Conservation (phyloP, 2,888 invertebrate genomes). For the Bursaphelenchus okinawaensis region DNA sequence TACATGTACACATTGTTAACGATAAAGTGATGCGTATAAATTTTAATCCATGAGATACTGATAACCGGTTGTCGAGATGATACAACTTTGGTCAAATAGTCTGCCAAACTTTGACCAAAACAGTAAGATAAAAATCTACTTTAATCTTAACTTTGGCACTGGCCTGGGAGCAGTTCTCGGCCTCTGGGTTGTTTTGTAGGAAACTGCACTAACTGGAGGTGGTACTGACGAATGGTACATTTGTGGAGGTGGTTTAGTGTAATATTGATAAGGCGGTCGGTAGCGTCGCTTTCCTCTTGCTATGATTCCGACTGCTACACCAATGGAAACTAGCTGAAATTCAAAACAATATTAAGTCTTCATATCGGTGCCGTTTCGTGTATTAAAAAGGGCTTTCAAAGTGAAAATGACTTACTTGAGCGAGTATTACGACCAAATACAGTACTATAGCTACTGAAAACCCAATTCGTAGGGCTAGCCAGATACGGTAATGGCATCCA, state of each 20-base stretch:
- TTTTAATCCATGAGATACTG: too few relatives aligned
- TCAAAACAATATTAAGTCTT: too few relatives aligned
- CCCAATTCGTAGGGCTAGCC: slow-evolving; percentile 49
- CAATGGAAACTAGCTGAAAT: background rate
- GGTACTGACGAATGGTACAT: background rate
- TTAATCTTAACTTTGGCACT: background rate
- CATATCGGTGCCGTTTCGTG: too few relatives aligned
- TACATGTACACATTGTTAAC: too few relatives aligned
- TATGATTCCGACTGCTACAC: background rate
- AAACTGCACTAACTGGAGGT: background rate
- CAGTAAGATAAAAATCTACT: background rate
- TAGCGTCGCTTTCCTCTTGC: background rate
- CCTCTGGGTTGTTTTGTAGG: background rate
- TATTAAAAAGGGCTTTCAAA: too few relatives aligned
- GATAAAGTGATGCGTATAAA: too few relatives aligned
- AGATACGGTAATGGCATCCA: slow-evolving; percentile 54
- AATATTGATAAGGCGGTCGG: background rate
- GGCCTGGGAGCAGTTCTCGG: background rate
- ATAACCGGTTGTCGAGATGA: too few relatives aligned
- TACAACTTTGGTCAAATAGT: too few relatives aligned
- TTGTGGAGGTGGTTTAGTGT: background rate
- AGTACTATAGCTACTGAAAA: slow-evolving; percentile 51
- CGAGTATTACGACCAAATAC: slow-evolving; percentile 46
- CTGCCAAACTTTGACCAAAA: too few relatives aligned
- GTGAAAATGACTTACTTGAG: slow-evolving; percentile 28